Evolutionary conservation across 2,888 invertebrate genomes (phyloP).

Genomic region (Nysson spinosus): DNA sequence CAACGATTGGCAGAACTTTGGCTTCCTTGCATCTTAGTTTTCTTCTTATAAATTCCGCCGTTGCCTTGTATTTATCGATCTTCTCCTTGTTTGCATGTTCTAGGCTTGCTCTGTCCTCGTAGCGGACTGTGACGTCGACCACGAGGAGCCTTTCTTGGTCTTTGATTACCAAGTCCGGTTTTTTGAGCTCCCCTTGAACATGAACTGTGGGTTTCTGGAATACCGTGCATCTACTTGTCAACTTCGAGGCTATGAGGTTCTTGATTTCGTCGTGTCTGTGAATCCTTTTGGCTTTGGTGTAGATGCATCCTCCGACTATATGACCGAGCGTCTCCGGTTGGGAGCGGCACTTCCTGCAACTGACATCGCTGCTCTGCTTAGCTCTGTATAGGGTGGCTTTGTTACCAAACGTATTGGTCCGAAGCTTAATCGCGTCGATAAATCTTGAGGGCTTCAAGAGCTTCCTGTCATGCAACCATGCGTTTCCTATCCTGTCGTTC

Average conservation of each 20-base stretch:
- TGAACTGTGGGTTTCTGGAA: background rate
- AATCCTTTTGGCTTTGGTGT: background rate
- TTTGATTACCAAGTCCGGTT: constrained; percentile 13
- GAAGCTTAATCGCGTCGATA: background rate
- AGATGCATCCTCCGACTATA: background rate
- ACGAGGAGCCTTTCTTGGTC: constrained; percentile 1
- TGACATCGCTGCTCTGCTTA: background rate
- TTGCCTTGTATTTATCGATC: background rate
- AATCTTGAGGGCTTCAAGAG: constrained; percentile 4
- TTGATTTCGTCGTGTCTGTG: constrained; percentile 7
- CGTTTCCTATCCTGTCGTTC: background rate
- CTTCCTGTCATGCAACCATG: background rate
- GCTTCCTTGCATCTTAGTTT: background rate
- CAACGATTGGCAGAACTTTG: background rate
- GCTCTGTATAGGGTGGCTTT: background rate
- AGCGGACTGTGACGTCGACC: constrained; percentile 5
- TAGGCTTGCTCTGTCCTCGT: background rate
- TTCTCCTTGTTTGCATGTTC: background rate
- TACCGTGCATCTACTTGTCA: background rate
- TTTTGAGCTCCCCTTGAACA: background rate
- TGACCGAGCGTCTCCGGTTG: constrained; percentile 1
- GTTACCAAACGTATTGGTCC: background rate
- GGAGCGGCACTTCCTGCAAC: background rate
- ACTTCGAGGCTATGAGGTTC: background rate
- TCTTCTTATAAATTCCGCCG: background rate